A percentile compares a stretch with the other conserved stretches of the same genome.
Conservation (phyloP, 2,888 invertebrate genomes). For the Chrysodeixis includens region DNA sequence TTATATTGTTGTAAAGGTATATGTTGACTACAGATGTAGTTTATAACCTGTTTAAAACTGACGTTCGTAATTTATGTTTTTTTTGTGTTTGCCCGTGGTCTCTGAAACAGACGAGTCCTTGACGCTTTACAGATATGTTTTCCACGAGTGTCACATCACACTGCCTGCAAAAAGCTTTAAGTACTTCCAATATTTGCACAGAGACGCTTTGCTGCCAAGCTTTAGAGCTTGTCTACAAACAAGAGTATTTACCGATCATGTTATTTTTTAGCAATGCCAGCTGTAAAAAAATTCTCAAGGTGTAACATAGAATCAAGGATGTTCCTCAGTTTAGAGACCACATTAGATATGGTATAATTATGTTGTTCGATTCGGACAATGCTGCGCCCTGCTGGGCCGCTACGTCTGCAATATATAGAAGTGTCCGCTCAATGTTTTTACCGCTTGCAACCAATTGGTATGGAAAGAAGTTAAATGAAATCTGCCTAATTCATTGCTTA, state of each 20-base stretch:
- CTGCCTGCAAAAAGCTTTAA: not conserved
- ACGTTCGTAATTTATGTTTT: conserved; percentile 80
- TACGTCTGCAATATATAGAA: conserved; percentile 58
- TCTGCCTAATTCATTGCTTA: not conserved
- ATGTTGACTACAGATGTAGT: conserved; percentile 65
- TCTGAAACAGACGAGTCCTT: conserved; percentile 64
- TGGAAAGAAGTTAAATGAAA: not conserved
- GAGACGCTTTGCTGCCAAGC: not conserved
- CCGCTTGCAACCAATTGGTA: not conserved
- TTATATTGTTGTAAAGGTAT: conserved; percentile 70
- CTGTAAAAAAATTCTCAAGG: not conserved
- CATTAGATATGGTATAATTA: conserved; percentile 75
- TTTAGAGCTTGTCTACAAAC: conserved; percentile 1
- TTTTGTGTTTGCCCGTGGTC: conserved; percentile 76
- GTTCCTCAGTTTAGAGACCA: conserved; percentile 69
- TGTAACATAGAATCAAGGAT: conserved; percentile 23
- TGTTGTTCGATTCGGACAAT: conserved; percentile 72
- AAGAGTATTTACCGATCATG: not conserved
- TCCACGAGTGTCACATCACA: not conserved
- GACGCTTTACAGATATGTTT: not conserved
- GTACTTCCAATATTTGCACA: not conserved
- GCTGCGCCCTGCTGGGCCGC: conserved; percentile 38
- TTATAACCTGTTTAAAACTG: conserved; percentile 80
- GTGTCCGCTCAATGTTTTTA: conserved; percentile 52
- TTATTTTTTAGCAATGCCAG: not conserved